Evolutionary conservation across 2,797 vertebrate species (phyloP), one percentile per base, ranked within the genome.

Genomic region (Helicolenus hilgendorfi): DNA sequence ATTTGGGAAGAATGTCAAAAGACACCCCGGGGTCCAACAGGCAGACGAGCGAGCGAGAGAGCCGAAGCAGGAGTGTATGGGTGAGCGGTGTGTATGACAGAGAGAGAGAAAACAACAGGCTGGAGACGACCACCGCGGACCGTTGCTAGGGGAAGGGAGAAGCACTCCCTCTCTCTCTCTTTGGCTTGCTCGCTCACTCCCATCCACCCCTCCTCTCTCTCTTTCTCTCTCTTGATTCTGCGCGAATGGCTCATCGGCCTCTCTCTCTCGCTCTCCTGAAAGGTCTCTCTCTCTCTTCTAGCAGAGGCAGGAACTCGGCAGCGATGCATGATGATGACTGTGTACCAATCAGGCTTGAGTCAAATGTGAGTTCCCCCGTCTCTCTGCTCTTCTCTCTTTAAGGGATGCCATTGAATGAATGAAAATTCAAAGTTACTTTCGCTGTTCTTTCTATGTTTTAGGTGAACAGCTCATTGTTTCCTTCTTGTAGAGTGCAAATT

Each of bases 91-190:
- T 67, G 80, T 26, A 24, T 63, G 81, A 38, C 73, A 49, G 64
- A 26, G 68, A 63, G 80, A 80, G 89, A 88, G 79, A 93, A 95
- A 94, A 97, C 95, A 94, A 96, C 95, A 96, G 95, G 97, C 96
- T 96, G 94, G 90, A 96, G 93, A 95, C 91, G 45, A 93, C 92
- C 85, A 89, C 94, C 92, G 88, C 96, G 94, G 93, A 97, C 91
- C 95, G 97, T 97, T 97, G 97, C 97, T 97, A 98, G 91, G 97
- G 95, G 88, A 97, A 96, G 94, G 78, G 91, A 94, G 94, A 96
- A 93, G 87, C 94, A 94, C 96, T 96, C 93, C 89, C 88, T 89
- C 93, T 88, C 90, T 83, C 86, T 83, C 86, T 90, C 84, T 79
- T 67, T 91, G 84, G 81, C 91, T 91, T 79, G 75, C 94, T 89